Evolutionary conservation across 2,113 vertebrate species (phyloP), one percentile per base, ranked within the genome.

Genomic region (Platysternon megacephalum): DNA sequence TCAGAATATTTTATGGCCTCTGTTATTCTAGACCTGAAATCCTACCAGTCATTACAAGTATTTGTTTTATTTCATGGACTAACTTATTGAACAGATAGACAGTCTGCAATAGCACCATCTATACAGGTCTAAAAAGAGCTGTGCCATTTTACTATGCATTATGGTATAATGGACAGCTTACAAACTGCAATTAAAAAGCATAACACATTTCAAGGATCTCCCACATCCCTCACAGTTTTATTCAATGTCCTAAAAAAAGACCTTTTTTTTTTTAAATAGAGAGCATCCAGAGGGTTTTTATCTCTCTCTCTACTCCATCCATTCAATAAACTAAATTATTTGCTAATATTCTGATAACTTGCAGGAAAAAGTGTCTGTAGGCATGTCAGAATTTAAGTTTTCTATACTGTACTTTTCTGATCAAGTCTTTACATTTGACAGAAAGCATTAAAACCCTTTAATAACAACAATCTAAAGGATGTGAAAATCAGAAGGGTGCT

Each of bases 381-480:
- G 17, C 29, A 51, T 12, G 89, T 65, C 8, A 52, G 92, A 81
- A 92, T 53, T 39, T 56, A 81, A 5, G 46, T 26, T 55, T 82
- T 91, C 72, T 78, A 3, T 3, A 17, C 51, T 72, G 61, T 53
- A 53, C 52, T 84, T 26, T 91, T 93, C 72, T 84, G 90, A 61
- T 72, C 16, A 85, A 82, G 78, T 9, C 12, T 51, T 32, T 8
- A 6, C 35, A 24, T 65, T 79, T 85, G 84, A 78, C 93, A 92
- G 0, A 10, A 85, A 52, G 51, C 49, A 84, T 87, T 32, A 86
- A 89, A 89, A 22, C 46, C 72, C 84, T 87, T 89, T 85, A 87
- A 84, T 81, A 89, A 84, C 83, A 85, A 29, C 46, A 52, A 84
- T 24, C 55, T 76, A 17, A 94, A 85, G 81, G 26, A 29, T 44